phyloP scores from a whole-genome alignment of 2,797 vertebrate species.

The Petrocephalus schoutedeni region DNA sequence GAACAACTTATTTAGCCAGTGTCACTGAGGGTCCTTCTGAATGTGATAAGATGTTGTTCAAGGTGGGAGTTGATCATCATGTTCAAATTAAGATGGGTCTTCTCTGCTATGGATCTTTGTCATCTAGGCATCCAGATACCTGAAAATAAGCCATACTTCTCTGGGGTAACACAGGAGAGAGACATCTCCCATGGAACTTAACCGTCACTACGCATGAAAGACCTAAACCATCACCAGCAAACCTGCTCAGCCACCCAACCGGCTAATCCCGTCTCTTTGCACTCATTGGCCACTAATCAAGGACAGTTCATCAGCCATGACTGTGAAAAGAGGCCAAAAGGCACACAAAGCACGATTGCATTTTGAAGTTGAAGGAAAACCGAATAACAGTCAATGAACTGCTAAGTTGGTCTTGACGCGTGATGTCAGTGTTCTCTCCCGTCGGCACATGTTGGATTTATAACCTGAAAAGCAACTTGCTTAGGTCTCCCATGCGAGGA shows the following conservation, averaged over 20 bases:
- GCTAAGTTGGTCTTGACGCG: not conserved
- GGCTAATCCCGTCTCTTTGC: not conserved
- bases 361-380: not conserved
- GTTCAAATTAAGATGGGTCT: not conserved
- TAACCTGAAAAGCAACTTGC: not conserved
- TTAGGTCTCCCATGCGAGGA: not conserved
- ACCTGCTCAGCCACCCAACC: not conserved
- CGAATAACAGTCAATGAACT: not conserved
- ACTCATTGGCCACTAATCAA: not conserved
- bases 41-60: not conserved
- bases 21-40: not conserved
- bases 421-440: not conserved
- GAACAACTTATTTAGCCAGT: not conserved
- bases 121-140: not conserved
- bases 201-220: not conserved
- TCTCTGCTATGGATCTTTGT: not conserved
- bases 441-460: not conserved
- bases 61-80: not conserved
- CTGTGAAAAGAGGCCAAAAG: not conserved
- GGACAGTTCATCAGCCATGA: not conserved
- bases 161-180: not conserved
- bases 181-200: not conserved
- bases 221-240: not conserved
- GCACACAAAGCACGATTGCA: not conserved
- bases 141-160: not conserved